Evolutionary conservation across 2,888 invertebrate species (phyloP), one percentile per base, ranked within the genome.

Genomic region (Trissolcus japonicus): DNA sequence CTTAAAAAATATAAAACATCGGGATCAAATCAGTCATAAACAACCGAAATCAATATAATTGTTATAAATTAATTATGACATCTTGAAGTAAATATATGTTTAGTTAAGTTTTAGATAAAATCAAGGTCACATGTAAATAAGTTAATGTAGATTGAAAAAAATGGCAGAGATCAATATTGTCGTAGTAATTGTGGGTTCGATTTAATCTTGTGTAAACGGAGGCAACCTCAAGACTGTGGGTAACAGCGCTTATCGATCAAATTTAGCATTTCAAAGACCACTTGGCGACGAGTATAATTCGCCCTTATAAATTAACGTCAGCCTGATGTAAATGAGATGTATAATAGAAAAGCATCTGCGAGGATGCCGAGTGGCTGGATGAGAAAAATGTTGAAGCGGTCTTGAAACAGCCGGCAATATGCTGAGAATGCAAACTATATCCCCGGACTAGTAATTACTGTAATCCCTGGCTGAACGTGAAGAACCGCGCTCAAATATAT

Each of bases 201-300:
- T 35, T 35, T 35, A 35, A 35, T 35, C 35, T 35, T 35, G 35
- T 35, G 35, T 35, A 35, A 35, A 35, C 35, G 46, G 46, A 6
- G 4, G 43, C 43, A 16, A 17, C 25, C 57, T 57, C 43, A 9
- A 21, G 13, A 57, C 43, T 16, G 46, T 46, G 14, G 46, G 14
- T 46, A 46, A 46, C 16, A 61, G 46, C 21, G 40, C 40, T 35
- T 53, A 62, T 62, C 62, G 62, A 62, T 62, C 41, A 62, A 62
- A 62, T 65, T 65, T 46, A 48, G 25, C 21, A 55, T 65, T 65
- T 29, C 55, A 55, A 65, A 55, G 65, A 55, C 55, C 62, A 29
- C 55, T 65, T 9, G 55, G 17, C 35, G 48, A 65, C 54, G 25
- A n/a, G 55, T 43, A 65, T 55, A 65, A 65, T 48, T 55, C 55